Base-by-base conservation (phyloP, 2,888 invertebrate species). In the Antheraea assamensis region DNA sequence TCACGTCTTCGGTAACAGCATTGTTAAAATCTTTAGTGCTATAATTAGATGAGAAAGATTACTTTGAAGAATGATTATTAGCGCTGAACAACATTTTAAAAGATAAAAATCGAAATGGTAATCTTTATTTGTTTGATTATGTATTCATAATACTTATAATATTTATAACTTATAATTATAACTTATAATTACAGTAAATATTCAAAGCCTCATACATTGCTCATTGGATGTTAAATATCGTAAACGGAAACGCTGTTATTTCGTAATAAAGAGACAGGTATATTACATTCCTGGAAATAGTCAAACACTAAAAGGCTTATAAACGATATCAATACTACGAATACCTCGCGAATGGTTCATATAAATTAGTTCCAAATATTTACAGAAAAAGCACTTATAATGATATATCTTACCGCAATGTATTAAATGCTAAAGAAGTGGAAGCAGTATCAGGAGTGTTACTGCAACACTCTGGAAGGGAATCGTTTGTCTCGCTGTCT, bases 401-500 rank as follows among this genome's bases (percentile, higher is more conserved):
- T 5, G 58, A 24, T 30, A 27, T n/a, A n/a, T n/a, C 70, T 76
- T 77, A 89, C 90, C 89, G 81, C 73, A 82, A 71, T 70, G 83
- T 81, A 24, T 84, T 77, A 42, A 81, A 76, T 3, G 82, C 78
- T 27, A 87, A 80, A 5, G 88, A 82, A 68, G 83, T 88, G 42
- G 88, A 89, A 4, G 87, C 90, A 24, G 92, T 92, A 78, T 94
- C 94, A 0, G 93, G 90, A 2, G 91, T 89, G 0, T 86, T 85
- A 66, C 84, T 90, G 80, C 93, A 92, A 76, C 93, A 93, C 70
- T 94, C 94, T 1, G 93, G 93, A 71, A 91, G 75, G 0, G 94
- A 94, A 76, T 94, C 94, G 73, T 93, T 94, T 0, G 94, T 93
- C 83, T 94, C 94, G 74, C 94, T 94, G 80, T 94, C 94, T 74